Base-by-base conservation (phyloP, 1,140 invertebrate genomes). In the Lamellibrachia luymesi region DNA sequence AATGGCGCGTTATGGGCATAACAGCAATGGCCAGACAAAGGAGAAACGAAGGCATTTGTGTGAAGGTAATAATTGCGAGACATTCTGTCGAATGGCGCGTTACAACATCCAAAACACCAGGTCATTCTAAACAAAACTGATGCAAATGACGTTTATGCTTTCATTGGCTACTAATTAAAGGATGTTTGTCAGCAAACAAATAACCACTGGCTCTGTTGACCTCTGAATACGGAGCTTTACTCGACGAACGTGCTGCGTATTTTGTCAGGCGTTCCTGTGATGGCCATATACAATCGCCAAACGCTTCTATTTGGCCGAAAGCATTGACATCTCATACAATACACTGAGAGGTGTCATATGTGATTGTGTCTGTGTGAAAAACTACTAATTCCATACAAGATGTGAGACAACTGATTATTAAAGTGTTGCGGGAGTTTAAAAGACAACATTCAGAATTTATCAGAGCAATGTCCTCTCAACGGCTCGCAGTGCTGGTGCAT, bases 41-140 rank as follows among this genome's bases (percentile, higher is more conserved):
- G 64, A 80, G 64, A 80, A 80, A 22, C 4, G 64, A 80, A 80
- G 25, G 64, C 64, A 17, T 80, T 80, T 22, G 7, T 22, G 17
- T 80, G 64, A 80, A 80, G 64, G 64, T 80, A 80, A 80, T 80
- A 80, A 80, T 80, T 80, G 64, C 64, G 64, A 80, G 64, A 80
- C 64, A 80, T 10, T 80, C 64, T 80, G 64, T 80, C 17, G 64
- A 80, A 80, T 22, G 64, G 64, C 64, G 64, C 25, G 64, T 80
- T 80, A 80, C 64, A 22, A 80, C 64, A 80, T 80, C 13, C 64
- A 80, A 80, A 80, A 80, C 64, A 80, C 13, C 0, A 22, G 64
- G 64, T 80, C 64, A 80, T 80, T 80, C 64, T 80, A 80, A 80
- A 80, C 64, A 80, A 80, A 17, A 8, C 64, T 80, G 6, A 80